phyloP scores from a whole-genome alignment of 2,888 invertebrate genomes.

The Luperina testacea region DNA sequence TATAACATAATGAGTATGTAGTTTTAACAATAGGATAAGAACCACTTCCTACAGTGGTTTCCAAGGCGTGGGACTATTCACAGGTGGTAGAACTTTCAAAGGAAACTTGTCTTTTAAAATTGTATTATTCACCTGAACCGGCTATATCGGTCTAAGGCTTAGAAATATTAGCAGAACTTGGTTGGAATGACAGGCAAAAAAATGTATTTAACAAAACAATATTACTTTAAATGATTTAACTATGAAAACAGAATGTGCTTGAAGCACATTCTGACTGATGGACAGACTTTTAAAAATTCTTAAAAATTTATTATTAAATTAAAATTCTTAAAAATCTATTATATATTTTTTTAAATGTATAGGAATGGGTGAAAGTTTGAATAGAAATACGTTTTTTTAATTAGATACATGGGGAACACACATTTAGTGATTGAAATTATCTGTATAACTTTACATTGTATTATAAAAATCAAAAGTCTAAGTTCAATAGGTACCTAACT shows the following conservation, averaged over 20 bases:
- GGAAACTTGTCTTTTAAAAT: conserved; percentile 8
- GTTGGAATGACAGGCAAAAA: neutral
- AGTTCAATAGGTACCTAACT: too few relatives aligned
- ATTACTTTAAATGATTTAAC: neutral
- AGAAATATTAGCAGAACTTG: neutral
- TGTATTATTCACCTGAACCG: conserved; percentile 16
- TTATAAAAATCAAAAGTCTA: too few relatives aligned
- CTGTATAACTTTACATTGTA: neutral
- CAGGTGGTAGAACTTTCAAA: conserved; percentile 33
- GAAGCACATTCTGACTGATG: too few relatives aligned
- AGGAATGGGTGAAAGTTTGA: too few relatives aligned
- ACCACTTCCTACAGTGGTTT: conserved; percentile 9
- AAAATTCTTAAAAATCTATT: too few relatives aligned
- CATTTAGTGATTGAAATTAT: neutral
- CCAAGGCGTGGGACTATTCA: conserved; percentile 17
- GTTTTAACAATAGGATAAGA: conserved; percentile 15
- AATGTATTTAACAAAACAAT: neutral
- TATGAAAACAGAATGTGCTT: neutral
- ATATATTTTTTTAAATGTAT: too few relatives aligned
- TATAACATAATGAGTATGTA: neutral
- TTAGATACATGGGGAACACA: too few relatives aligned
- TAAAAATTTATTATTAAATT: too few relatives aligned
- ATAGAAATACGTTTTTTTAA: too few relatives aligned
- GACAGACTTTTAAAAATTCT: too few relatives aligned
- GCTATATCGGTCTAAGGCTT: neutral